phyloP scores from a whole-genome alignment of 2,113 vertebrate genomes.

The Odontophorus gujanensis region DNA sequence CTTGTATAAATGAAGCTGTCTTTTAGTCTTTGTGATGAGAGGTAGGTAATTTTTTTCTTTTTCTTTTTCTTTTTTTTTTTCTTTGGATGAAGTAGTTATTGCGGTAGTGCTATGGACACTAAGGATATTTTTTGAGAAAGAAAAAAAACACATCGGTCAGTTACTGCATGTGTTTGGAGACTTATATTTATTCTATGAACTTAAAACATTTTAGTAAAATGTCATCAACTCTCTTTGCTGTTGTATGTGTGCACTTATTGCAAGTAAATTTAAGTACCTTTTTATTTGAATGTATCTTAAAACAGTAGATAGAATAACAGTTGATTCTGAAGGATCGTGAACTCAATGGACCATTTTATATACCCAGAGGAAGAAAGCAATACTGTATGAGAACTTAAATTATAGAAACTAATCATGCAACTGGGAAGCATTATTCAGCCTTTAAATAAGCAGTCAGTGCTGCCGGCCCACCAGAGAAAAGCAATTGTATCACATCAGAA shows the following conservation, averaged over 20 bases:
- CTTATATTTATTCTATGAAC: conserved; percentile 78
- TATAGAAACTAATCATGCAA: conserved; percentile 22
- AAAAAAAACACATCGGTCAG: conserved; percentile 39
- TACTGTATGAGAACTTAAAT: conserved; percentile 35
- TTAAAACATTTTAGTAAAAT: conserved; percentile 57
- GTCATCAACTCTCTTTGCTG: conserved; percentile 59
- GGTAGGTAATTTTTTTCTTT: not conserved
- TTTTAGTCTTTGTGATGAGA: not conserved
- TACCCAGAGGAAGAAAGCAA: conserved; percentile 58
- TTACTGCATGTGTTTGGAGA: conserved; percentile 71
- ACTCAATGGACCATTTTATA: conserved; percentile 62
- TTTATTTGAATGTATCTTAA: conserved; percentile 88
- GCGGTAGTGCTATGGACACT: not conserved
- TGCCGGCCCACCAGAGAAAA: conserved; percentile 56
- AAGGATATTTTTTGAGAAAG: conserved; percentile 48
- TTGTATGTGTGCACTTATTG: conserved; percentile 71
- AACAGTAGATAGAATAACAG: conserved; percentile 73
- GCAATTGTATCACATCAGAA: conserved; percentile 62
- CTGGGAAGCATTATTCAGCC: conserved; percentile 33
- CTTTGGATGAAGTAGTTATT: conserved; percentile 29
- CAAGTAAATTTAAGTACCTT: conserved; percentile 74
- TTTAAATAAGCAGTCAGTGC: conserved; percentile 43
- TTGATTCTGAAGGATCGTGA: conserved; percentile 37
- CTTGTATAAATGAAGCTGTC: conserved; percentile 50
- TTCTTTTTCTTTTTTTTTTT: not conserved